Evolutionary conservation across 2,113 vertebrate genomes (phyloP).

Genomic region (Oreotrochilus melanogaster): DNA sequence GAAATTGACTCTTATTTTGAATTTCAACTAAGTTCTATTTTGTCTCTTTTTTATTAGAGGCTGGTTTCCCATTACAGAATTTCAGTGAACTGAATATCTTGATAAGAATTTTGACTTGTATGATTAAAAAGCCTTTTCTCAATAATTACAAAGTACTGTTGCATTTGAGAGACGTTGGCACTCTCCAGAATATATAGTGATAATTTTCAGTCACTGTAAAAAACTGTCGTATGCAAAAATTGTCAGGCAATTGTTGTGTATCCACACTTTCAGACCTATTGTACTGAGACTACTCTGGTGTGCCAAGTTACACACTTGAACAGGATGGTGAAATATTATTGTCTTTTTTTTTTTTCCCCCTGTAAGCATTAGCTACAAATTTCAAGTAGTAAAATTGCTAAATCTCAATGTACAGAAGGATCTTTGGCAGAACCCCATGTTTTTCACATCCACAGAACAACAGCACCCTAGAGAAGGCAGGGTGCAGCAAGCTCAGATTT

Average conservation of each 20-base stretch:
- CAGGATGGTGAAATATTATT: not conserved
- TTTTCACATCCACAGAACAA: not conserved
- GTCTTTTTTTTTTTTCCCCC: fast-evolving
- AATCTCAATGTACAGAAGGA: not conserved
- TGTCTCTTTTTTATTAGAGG: not conserved
- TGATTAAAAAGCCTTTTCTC: not conserved
- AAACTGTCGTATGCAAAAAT: not conserved
- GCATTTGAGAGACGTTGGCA: not conserved
- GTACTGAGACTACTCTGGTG: not conserved
- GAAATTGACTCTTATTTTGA: not conserved
- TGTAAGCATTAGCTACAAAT: not conserved
- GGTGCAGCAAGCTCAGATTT: not conserved
- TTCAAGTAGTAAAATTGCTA: not conserved
- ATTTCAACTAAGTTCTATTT: not conserved
- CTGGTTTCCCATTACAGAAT: not conserved
- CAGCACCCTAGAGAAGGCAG: not conserved
- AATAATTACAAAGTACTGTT: not conserved
- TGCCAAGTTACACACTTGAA: not conserved
- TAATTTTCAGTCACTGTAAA: not conserved
- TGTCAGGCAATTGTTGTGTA: not conserved
- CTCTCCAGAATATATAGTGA: not conserved
- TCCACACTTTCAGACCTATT: not conserved
- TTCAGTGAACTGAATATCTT: not conserved
- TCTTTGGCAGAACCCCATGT: not conserved
- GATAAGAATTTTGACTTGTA: not conserved